Base-by-base conservation (phyloP, 1,140 invertebrate genomes). In the Bilobella aurantiaca region DNA sequence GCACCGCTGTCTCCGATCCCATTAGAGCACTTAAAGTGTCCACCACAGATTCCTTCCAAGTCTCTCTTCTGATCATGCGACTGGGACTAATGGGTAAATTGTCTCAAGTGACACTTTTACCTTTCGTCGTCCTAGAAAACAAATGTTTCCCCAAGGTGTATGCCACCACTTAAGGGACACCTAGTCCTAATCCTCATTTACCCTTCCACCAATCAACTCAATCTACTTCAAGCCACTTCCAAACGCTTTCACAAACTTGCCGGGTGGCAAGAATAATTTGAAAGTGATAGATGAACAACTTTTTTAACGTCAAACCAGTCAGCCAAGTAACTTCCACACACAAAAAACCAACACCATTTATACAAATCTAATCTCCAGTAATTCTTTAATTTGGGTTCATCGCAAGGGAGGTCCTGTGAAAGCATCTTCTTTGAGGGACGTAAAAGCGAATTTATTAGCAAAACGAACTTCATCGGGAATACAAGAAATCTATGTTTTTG, bases 1-100 rank as follows among this genome's bases (percentile, higher is more conserved):
- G 37, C 12, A 37, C 65, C 65, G 65, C 65, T 65, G 65, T 66
- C 65, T 66, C 65, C 65, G 37, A 56, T 37, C 65, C 65, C 65
- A 66, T 66, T 66, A 66, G 60, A 60, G 37, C 65, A 66, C 58
- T 66, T 66, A 66, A 66, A 66, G 58, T 53, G 58, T 65, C 64
- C 57, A n/a, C 64, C 27, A 25, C 28, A 30, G 18, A 42, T 42
- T 42, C n/a, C n/a, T 8, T 42, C 8, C 18, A 42, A 8, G 34
- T 53, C 23, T 53, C 49, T 23, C 12, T 58, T 56, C 56, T 18
- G 42, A 47, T 34, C n/a, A 47, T 27, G 14, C 30, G 14, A 62
- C 18, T 57, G 5, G 27, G 32, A 47, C 60, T 62, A 62, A 62
- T 62, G 62, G 62, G 47, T 8, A 63, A 49, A 53, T 49, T 16